phyloP scores from a whole-genome alignment of 2,797 vertebrate species.

The Pteropus rufus region DNA sequence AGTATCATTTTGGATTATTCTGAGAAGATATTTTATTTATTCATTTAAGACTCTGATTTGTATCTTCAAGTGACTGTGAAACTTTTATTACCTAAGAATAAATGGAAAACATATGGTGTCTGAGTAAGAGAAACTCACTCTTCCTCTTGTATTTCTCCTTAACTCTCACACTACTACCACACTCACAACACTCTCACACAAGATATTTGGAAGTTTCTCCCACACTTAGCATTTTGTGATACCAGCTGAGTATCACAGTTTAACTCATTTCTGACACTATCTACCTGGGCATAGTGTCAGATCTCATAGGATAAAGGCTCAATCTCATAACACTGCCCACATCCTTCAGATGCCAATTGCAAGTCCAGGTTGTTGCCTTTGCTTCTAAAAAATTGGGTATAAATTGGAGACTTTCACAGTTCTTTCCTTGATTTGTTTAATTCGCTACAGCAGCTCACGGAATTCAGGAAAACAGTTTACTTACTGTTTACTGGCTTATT shows the following conservation, averaged over 20 bases:
- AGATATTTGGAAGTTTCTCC: not conserved
- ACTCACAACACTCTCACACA: not conserved
- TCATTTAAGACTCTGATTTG: not conserved
- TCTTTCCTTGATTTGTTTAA: not conserved
- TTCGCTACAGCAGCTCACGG: not conserved
- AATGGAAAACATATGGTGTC: not conserved
- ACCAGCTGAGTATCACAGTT: too few relatives aligned
- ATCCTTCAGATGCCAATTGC: not conserved
- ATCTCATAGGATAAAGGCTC: not conserved
- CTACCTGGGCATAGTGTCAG: not conserved
- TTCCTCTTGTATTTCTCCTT: not conserved
- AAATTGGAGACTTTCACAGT: not conserved
- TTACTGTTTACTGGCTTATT: not conserved
- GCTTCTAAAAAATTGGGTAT: not conserved
- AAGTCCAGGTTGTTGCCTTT: not conserved
- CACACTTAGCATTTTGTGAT: not conserved
- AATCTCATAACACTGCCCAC: not conserved
- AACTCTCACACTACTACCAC: not conserved
- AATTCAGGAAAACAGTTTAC: not conserved
- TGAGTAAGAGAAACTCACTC: not conserved
- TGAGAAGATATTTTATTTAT: not conserved
- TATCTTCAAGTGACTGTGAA: not conserved
- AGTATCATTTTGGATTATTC: not conserved
- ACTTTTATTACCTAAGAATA: not conserved
- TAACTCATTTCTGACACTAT: too few relatives aligned